Conservation (phyloP, 35 echinoderm and acorn worm genomes). For the Stichopus chloronotus region DNA sequence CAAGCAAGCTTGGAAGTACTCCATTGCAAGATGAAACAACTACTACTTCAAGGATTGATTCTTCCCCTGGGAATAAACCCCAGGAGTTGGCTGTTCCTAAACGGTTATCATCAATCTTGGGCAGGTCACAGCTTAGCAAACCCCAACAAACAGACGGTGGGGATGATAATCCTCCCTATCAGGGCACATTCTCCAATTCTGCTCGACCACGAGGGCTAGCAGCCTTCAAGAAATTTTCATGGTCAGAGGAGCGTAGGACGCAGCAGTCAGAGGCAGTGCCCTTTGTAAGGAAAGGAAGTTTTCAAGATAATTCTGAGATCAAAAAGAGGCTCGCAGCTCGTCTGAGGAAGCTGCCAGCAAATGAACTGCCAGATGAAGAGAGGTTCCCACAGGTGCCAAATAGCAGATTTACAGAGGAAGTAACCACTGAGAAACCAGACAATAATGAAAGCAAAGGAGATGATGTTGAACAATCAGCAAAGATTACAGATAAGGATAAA, state of each 20-base stretch:
- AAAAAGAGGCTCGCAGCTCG: slow-evolving; percentile 37
- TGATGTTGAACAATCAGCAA: background rate
- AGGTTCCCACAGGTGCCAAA: background rate
- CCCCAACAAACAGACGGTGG: background rate
- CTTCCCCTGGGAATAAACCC: slow-evolving; percentile 39
- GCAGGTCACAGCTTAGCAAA: background rate
- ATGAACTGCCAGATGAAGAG: slow-evolving; percentile 27
- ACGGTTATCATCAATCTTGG: slow-evolving; percentile 64
- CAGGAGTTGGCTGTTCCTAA: slow-evolving; percentile 85
- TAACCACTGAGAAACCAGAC: background rate
- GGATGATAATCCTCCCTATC: background rate
- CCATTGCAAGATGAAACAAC: background rate
- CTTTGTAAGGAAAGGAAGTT: slow-evolving; percentile 37
- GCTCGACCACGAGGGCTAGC: background rate
- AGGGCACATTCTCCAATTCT: background rate
- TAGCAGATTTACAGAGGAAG: background rate
- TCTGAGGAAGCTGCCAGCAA: slow-evolving; percentile 33
- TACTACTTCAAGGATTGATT: slow-evolving; percentile 17
- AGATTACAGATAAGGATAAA: background rate
- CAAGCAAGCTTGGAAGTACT: background rate
- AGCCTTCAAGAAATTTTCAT: slow-evolving; percentile 63
- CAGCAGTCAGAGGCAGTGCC: background rate
- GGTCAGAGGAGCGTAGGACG: slow-evolving; percentile 27
- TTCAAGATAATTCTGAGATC: slow-evolving; percentile 42
- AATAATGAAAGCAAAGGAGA: background rate